Base-by-base conservation (phyloP, 2,797 vertebrate species). In the Lerista edwardsae region DNA sequence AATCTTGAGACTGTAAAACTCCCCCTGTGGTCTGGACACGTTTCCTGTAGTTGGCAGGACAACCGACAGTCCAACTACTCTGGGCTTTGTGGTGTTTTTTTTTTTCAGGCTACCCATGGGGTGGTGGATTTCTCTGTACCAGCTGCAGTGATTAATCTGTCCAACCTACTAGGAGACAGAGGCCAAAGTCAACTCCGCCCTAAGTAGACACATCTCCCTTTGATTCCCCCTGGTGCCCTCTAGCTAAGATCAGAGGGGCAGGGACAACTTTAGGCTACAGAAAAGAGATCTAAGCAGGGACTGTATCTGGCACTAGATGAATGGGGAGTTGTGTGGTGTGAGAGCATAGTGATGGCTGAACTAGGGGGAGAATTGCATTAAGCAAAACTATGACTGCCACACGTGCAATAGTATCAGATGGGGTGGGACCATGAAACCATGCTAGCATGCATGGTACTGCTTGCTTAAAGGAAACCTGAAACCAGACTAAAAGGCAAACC, bases 41-140 rank as follows among this genome's bases (percentile, higher is more conserved):
- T 83, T 87, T 87, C 41, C 47, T 74, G 21, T 23, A 67, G 81
- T 11, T 80, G 25, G 75, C 68, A 74, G 68, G 34, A 21, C 29
- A 71, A 34, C 8, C 34, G 61, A 14, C 34, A 79, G 69, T 19
- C 47, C 62, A 79, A 59, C 9, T 74, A 44, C 11, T 68, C 6
- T 19, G 61, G 41, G 51, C 62, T 68, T 75, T 75, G n/a, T 62
- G 44, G 59, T 78, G n/a, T 83, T 83, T 83, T 67, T 74, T 83
- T 83, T 83, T 67, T 74, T 61, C 51, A 83, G 39, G 75, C 75
- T 83, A 23, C 36, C 25, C 23, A 11, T 41, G 25, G 47, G 47
- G 31, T 2, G 76, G 57, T 8, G 69, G 47, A 29, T 25, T 78
- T 41, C 59, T 79, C 62, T 47, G 71, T 79, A 57, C 29, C 51